Evolutionary conservation across 2,113 vertebrate genomes (phyloP), one percentile per base, ranked within the genome.

Genomic region (Perca fluviatilis): DNA sequence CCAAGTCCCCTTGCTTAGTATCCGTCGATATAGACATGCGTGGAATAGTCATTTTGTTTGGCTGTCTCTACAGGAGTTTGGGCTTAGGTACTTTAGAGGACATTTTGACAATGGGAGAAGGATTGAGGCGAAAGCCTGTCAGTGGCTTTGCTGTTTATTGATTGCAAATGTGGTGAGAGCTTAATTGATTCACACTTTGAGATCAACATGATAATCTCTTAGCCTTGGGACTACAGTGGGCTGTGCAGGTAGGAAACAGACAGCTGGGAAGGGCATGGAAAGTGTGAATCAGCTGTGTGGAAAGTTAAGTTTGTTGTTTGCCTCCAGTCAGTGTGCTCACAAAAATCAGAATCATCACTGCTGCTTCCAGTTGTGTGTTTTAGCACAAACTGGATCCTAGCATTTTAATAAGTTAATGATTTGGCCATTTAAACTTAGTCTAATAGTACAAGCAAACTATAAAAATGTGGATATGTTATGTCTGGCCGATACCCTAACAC

Each of bases 121-220:
- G 84, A 89, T 80, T 86, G 85, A 86, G 83, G 86, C 30, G 16
- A 86, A 86, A 78, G 82, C 70, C 74, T 67, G 88, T 89, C 82
- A 68, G 90, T 89, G 89, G 89, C 93, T 93, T 92, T 92, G 86
- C 88, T 94, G 90, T 93, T 91, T 94, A 95, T 95, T 87, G 94
- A 95, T 94, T 91, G 85, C 49, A 88, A 88, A 94, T 93, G 86
- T 85, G 84, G 80, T 86, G 87, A 94, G 91, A 92, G 93, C 89
- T 93, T 94, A 95, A 95, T 94, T 95, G 92, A 95, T 95, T 94
- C 90, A 89, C 92, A 94, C 84, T 92, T 91, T 72, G 77, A 94
- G 93, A 95, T 95, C 94, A 91, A 88, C 86, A 87, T 27, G 43
- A 84, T 93, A 94, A 95, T 94, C 92, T 92, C 88, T 90, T 58